phyloP scores from a whole-genome alignment of 2,113 vertebrate genomes.

The Leptodactylus fuscus region DNA sequence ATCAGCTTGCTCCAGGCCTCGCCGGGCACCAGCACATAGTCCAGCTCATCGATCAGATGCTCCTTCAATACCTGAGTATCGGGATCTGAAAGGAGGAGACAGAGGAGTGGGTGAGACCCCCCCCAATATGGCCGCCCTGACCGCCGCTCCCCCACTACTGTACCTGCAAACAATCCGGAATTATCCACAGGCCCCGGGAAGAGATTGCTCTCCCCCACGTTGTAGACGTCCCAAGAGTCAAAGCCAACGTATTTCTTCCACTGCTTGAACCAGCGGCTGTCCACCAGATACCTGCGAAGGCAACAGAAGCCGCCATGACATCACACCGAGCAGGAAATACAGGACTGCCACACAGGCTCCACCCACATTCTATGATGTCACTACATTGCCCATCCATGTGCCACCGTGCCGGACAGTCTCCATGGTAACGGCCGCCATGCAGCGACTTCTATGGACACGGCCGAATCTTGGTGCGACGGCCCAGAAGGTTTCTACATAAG shows the following conservation, averaged over 20 bases:
- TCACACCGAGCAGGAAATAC: too few relatives aligned
- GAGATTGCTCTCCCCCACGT: conserved; percentile 83
- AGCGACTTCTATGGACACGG: too few relatives aligned
- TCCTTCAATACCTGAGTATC: conserved; percentile 90
- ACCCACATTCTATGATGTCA: too few relatives aligned
- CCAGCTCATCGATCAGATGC: conserved; percentile 93
- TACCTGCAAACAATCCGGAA: conserved; percentile 93
- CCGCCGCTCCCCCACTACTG: conserved; percentile 31
- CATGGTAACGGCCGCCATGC: too few relatives aligned
- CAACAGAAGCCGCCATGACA: too few relatives aligned
- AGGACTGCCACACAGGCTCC: too few relatives aligned
- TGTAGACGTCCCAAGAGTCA: conserved; percentile 94
- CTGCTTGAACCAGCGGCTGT: conserved; percentile 95
- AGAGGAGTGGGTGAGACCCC: not conserved
- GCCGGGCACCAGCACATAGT: conserved; percentile 92
- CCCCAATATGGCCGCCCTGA: not conserved
- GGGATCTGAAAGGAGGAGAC: conserved; percentile 81
- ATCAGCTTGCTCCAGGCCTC: conserved; percentile 93
- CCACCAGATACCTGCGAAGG: conserved; percentile 85
- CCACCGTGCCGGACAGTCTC: too few relatives aligned
- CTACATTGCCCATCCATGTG: too few relatives aligned
- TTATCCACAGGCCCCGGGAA: conserved; percentile 95
- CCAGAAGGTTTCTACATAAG: too few relatives aligned
- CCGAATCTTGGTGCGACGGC: too few relatives aligned
- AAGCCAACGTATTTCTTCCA: conserved; percentile 99